These are phyloP conservation scores for Scaeva pyrastri DNA, from an alignment of 2,888 invertebrate species.

Conservation along the genomic window DNA sequence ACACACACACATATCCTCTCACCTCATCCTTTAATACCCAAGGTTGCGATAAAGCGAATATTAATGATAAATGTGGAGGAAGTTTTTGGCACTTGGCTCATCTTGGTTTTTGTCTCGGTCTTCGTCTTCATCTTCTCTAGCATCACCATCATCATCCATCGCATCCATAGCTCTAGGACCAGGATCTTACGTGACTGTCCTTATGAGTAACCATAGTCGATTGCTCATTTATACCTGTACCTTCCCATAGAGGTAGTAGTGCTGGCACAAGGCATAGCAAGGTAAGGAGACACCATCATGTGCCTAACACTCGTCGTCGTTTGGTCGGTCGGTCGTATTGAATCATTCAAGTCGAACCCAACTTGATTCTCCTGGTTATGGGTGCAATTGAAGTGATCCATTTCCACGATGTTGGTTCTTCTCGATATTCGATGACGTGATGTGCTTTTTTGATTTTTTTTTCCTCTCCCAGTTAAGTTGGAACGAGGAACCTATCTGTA, in stretches of 20 bases:
- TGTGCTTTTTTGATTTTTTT: conserved; percentile 40
- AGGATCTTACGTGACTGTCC: conserved; percentile 66
- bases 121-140: neutral
- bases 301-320: neutral
- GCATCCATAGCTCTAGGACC: conserved; percentile 31
- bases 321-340: no score
- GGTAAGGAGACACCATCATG: neutral
- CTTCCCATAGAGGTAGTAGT: neutral
- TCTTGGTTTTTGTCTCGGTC: conserved; percentile 16
- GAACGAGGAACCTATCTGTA: neutral
- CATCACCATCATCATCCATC: conserved; percentile 1
- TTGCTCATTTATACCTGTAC: conserved; percentile 36
- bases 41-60: conserved; percentile 73
- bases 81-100: conserved; percentile 59
- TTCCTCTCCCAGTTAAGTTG: neutral
- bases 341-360: conserved; percentile 20
- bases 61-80: conserved; percentile 72
- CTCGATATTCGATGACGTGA: conserved; percentile 36
- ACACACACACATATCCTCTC: conserved; percentile 21
- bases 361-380: neutral
- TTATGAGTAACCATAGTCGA: conserved; percentile 55
- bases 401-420: conserved; percentile 14
- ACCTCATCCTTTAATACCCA: conserved; percentile 70
- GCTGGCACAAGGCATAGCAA: no score
- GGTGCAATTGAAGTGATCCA: conserved; percentile 36